Evolutionary conservation across 2,888 invertebrate species (phyloP).

Genomic region (Drosophila suboccidentalis): DNA sequence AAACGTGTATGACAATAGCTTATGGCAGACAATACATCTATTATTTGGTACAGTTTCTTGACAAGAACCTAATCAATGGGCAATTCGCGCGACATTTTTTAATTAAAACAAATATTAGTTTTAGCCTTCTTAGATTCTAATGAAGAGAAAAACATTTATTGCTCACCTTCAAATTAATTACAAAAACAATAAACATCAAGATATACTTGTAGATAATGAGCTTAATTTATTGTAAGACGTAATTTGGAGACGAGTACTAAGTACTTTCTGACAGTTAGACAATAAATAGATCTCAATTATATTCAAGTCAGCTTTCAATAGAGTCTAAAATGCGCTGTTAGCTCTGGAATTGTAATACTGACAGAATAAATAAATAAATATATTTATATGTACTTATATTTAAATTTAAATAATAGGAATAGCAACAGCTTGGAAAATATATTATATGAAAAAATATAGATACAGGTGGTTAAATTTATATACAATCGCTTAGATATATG

Average conservation of each 20-base stretch:
- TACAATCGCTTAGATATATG: too few species aligned
- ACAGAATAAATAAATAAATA: neutral
- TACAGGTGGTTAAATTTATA: too few species aligned
- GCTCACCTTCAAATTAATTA: slow-evolving; percentile 13
- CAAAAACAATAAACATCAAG: slow-evolving; percentile 18
- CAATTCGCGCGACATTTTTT: neutral
- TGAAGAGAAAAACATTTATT: slow-evolving; percentile 19
- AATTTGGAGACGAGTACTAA: slow-evolving; percentile 1
- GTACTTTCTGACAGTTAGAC: slow-evolving; percentile 1
- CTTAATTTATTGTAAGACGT: slow-evolving; percentile 15
- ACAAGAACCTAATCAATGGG: slow-evolving; percentile 1
- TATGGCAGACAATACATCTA: neutral
- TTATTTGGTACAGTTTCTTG: neutral
- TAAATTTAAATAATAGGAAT: neutral
- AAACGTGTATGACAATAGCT: neutral
- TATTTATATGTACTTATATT: too few species aligned
- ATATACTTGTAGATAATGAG: slow-evolving; percentile 12
- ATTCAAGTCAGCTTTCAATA: slow-evolving; percentile 4
- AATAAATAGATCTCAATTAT: slow-evolving; percentile 11
- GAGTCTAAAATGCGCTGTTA: neutral
- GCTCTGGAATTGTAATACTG: neutral
- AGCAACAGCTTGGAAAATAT: too few species aligned
- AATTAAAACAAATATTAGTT: slow-evolving; percentile 16
- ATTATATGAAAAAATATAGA: too few species aligned
- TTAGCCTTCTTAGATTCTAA: slow-evolving; percentile 8